phyloP scores from a whole-genome alignment of 2,888 invertebrate species.

The Hemithea aestivaria region DNA sequence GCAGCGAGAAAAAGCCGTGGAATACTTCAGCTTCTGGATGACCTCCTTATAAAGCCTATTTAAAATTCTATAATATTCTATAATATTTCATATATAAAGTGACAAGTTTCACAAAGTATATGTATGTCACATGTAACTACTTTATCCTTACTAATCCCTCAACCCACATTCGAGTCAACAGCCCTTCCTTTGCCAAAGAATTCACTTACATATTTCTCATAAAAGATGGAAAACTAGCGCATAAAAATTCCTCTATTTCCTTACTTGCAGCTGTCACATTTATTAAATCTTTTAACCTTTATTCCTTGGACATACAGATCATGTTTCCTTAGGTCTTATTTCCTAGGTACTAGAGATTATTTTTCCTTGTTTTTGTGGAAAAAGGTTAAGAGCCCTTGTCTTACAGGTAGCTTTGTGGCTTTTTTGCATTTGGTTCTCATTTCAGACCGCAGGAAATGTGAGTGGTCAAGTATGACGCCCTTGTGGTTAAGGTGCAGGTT shows the following conservation, averaged over 20 bases:
- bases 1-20: too few relatives aligned
- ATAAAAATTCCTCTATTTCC: conserved; percentile 24
- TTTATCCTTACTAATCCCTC: too few relatives aligned
- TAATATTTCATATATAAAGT: too few relatives aligned
- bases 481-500: too few relatives aligned
- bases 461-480: background rate
- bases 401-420: conserved; percentile 35
- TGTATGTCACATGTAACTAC: too few relatives aligned
- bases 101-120: too few relatives aligned
- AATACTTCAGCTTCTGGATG: too few relatives aligned
- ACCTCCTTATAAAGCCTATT: too few relatives aligned
- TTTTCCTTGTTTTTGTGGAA: conserved; percentile 7
- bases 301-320: too few relatives aligned
- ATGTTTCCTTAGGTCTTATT: conserved; percentile 2
- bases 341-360: background rate
- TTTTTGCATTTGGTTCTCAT: conserved; percentile 32
- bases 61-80: too few relatives aligned
- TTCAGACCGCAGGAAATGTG: conserved; percentile 17
- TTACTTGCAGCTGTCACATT: conserved; percentile 16
- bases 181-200: background rate
- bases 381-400: conserved; percentile 34
- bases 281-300: conserved; percentile 2
- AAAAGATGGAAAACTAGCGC: conserved; percentile 12
- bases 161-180: too few relatives aligned
- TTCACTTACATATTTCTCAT: background rate